phyloP scores from a whole-genome alignment of 2,888 invertebrate species.

The Dioctria linearis region DNA sequence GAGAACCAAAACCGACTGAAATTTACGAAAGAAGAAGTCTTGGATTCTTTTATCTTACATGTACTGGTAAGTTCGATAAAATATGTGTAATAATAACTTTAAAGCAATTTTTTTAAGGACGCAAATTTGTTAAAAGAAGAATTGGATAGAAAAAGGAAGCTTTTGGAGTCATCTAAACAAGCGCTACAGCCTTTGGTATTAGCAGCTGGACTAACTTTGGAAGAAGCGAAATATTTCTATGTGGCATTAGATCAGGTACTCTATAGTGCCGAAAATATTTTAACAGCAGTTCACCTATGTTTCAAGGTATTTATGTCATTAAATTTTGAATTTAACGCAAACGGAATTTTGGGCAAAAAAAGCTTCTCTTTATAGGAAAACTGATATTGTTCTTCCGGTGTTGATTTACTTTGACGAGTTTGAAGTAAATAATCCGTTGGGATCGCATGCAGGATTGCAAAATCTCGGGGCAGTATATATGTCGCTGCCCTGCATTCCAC shows the following conservation, averaged over 20 bases:
- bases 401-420: no score
- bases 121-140: constrained; percentile 7
- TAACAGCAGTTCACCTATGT: neutral
- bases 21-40: constrained; percentile 27
- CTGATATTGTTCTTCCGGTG: no score
- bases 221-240: neutral
- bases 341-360: no score
- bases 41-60: constrained; percentile 21
- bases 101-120: neutral
- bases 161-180: constrained; percentile 13
- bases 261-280: constrained; percentile 18
- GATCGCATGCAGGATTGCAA: no score
- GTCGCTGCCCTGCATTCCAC: no score
- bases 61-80: constrained; percentile 16
- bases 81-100: neutral
- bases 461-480: no score
- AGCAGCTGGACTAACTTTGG: neutral
- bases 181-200: constrained; percentile 4
- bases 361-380: no score
- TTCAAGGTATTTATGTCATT: constrained; percentile 3
- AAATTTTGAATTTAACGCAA: no score
- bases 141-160: constrained; percentile 7
- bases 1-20: neutral
- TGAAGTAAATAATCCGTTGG: no score
- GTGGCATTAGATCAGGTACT: constrained; percentile 10